Percentiles rank a stretch among this genome's conserved stretches.
Evolutionary conservation across 2,113 vertebrate genomes (phyloP).

Genomic region (Hemibagrus wyckioides): DNA sequence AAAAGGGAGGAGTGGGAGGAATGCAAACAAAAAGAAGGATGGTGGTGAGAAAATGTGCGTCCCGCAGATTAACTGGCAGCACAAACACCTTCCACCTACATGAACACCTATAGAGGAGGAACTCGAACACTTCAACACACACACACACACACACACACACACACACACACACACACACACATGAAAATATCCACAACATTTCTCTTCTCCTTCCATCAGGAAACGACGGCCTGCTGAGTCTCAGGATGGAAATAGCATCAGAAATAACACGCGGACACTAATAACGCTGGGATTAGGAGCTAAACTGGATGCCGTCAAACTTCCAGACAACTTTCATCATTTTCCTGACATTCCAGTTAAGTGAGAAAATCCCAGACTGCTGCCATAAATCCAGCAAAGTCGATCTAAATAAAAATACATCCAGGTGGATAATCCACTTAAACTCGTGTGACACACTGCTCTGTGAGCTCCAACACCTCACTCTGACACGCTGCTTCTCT

Average conservation of each 20-base stretch:
- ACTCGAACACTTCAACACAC: not conserved
- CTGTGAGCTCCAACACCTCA: too few species aligned
- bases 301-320: not conserved
- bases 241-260: not conserved
- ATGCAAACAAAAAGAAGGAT: constrained; percentile 40
- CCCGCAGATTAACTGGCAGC: not conserved
- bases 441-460: not conserved
- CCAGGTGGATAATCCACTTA: not conserved
- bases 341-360: not conserved
- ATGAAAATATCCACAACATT: not conserved
- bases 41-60: constrained; percentile 8
- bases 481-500: too few species aligned
- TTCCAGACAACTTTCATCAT: not conserved
- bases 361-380: not conserved
- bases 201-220: constrained; percentile 7
- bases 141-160: not conserved
- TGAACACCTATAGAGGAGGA: constrained; percentile 14
- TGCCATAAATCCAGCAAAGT: not conserved
- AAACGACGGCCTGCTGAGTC: not conserved
- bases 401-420: not conserved
- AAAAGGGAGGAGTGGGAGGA: constrained; percentile 28
- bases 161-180: not conserved
- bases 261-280: not conserved
- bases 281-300: not conserved
- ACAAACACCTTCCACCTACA: constrained; percentile 43